Base-by-base conservation (phyloP, 2,797 vertebrate species). In the Florisuga fusca region DNA sequence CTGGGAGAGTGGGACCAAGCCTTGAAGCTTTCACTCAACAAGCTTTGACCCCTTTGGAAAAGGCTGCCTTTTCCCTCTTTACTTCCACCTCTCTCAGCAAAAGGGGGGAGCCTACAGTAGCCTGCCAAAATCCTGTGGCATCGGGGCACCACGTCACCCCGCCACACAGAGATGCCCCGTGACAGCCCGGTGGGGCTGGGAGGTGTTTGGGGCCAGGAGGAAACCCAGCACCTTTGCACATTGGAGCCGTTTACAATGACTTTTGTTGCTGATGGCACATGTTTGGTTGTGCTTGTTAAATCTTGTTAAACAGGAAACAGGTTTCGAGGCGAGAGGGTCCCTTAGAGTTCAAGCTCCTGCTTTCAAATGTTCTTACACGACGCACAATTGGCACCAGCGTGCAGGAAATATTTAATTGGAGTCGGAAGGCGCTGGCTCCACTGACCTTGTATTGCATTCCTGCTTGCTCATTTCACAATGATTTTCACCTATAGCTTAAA, bases 231-330 rank as follows among this genome's bases (percentile, higher is more conserved):
- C 94, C 95, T 97, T 96, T 87, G 94, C 95, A 86, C 93, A 92
- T 20, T 94, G 94, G 88, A 79, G 83, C 83, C 48, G 1, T 72
- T 93, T 59, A 97, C 98, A 97, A 97, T 96, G 88, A 95, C 94
- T 97, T 96, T 95, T 97, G 96, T 94, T 97, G 97, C 96, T 97
- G 97, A 98, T 95, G 96, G 91, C 20, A 73, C 96, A 91, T 92
- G 97, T 98, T 98, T 96, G 83, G 96, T 94, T 91, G 95, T 94
- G 86, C 97, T 97, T 97, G 95, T 98, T 97, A 97, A 97, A 97
- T 97, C 97, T 98, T 97, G 97, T 98, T 96, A 98, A 98, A 98
- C 98, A 98, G 98, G 98, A 98, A 98, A 96, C 98, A 98, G 97
- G 96, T 98, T 98, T 98, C 18, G 43, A 98, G 97, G 97, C 95